Evolutionary conservation across 1,140 invertebrate species (phyloP).

Genomic region (Ceratina calcarata): DNA sequence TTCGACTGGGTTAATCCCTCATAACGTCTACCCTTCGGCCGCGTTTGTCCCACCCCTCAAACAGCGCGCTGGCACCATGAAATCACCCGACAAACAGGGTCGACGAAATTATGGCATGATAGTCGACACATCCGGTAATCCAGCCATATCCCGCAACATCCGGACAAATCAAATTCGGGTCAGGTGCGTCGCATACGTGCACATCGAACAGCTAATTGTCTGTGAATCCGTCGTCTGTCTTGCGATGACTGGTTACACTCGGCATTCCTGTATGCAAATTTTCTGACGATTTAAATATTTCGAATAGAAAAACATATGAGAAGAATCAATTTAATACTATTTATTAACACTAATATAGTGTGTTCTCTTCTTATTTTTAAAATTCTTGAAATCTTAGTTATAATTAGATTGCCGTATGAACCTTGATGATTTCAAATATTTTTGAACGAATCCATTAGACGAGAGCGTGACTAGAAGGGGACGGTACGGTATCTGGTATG

Average conservation of each 20-base stretch:
- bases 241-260: neutral
- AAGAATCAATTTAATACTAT: neutral
- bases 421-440: neutral
- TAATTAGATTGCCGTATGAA: neutral
- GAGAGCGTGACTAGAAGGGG: neutral
- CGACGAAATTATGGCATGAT: slow-evolving; percentile 45
- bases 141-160: slow-evolving; percentile 31
- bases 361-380: no score
- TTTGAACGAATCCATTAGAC: neutral
- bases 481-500: neutral
- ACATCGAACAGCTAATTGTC: neutral
- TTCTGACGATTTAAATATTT: no score
- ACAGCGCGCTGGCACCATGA: slow-evolving; percentile 6
- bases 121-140: slow-evolving; percentile 45
- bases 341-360: no score
- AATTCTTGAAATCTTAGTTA: neutral
- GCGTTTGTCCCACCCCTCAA: slow-evolving; percentile 10
- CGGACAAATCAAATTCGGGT: slow-evolving; percentile 38
- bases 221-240: neutral
- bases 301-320: no score
- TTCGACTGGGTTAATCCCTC: slow-evolving; percentile 2
- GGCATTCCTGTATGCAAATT: neutral
- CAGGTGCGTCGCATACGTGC: slow-evolving; percentile 6
- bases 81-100: slow-evolving; percentile 35
- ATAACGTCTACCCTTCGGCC: slow-evolving; percentile 5